Percentiles rank a stretch among this genome's conserved stretches.
phyloP scores from a whole-genome alignment of 1,140 invertebrate species.

The Manduca sexta region DNA sequence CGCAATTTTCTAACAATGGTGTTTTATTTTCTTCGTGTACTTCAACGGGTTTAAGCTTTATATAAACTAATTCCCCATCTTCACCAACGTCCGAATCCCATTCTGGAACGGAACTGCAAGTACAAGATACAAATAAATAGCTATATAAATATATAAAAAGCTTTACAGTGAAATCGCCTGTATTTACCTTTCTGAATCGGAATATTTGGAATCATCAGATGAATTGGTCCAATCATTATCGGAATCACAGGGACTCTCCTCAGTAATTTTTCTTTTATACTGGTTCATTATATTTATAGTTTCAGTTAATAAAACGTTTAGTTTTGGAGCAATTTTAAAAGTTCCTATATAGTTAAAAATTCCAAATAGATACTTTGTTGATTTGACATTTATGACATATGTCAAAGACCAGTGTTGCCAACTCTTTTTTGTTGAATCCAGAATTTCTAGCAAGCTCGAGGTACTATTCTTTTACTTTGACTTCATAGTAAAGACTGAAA shows the following conservation, averaged over 20 bases:
- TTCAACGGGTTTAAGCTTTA: constrained; percentile 50
- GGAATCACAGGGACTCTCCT: constrained; percentile 54
- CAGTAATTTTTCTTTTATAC: constrained; percentile 9
- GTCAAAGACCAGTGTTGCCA: too few species aligned
- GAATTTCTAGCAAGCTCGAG: too few species aligned
- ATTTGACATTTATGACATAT: too few species aligned
- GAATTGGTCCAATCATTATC: constrained; percentile 64
- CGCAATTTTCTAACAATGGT: constrained; percentile 56
- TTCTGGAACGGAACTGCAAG: constrained; percentile 75
- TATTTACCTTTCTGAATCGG: constrained; percentile 54
- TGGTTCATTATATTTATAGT: too few species aligned
- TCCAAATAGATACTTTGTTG: too few species aligned
- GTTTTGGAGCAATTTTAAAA: too few species aligned
- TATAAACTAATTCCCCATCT: constrained; percentile 75
- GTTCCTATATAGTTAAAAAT: too few species aligned
- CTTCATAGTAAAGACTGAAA: too few species aligned
- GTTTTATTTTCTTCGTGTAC: constrained; percentile 26
- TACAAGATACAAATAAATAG: constrained; percentile 4
- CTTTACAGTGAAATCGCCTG: constrained; percentile 1
- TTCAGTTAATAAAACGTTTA: too few species aligned
- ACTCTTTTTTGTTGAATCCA: too few species aligned
- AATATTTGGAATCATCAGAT: constrained; percentile 59
- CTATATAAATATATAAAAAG: not conserved
- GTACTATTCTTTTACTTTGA: too few species aligned
- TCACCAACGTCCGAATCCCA: constrained; percentile 76